A percentile compares a stretch with the other conserved stretches of the same genome.
These are phyloP conservation scores for Orussus abietinus DNA, from an alignment of 1,140 invertebrate genomes.

Conservation along the genomic window DNA sequence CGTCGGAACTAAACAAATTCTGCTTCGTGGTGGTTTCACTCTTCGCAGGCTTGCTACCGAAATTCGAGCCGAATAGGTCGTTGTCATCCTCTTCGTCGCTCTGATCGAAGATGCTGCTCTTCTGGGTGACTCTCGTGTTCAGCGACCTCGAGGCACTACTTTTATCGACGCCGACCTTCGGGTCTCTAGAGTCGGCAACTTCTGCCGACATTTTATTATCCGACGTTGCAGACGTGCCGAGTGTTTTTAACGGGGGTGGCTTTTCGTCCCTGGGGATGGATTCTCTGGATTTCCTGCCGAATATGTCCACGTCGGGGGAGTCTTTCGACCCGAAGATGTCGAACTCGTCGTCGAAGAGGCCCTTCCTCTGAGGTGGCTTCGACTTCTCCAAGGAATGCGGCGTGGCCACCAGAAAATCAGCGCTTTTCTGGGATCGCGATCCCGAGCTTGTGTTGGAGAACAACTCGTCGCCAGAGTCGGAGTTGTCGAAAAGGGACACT, in stretches of 20 bases:
- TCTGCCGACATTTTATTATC: too few relatives aligned
- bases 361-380: conserved; percentile 15
- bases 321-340: conserved; percentile 31
- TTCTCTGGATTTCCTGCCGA: conserved; percentile 21
- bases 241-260: too few relatives aligned
- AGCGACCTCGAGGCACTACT: neutral
- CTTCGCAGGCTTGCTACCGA: neutral
- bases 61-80: conserved; percentile 16
- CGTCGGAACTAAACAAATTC: too few relatives aligned
- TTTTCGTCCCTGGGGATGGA: too few relatives aligned
- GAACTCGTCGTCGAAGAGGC: conserved; percentile 34
- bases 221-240: too few relatives aligned
- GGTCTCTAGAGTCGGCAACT: too few relatives aligned
- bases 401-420: conserved; percentile 21
- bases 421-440: conserved; percentile 35
- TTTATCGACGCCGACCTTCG: neutral
- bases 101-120: conserved; percentile 25
- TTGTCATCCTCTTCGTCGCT: conserved; percentile 26
- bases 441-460: conserved; percentile 37
- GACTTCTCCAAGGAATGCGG: conserved; percentile 15
- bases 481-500: conserved; percentile 38
- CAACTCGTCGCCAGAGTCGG: conserved; percentile 40
- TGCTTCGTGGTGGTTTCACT: too few relatives aligned
- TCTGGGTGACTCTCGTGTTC: neutral
- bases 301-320: conserved; percentile 38